These are phyloP conservation scores for Drosophila atripex DNA, from an alignment of 2,888 invertebrate species.

Conservation along the genomic window DNA sequence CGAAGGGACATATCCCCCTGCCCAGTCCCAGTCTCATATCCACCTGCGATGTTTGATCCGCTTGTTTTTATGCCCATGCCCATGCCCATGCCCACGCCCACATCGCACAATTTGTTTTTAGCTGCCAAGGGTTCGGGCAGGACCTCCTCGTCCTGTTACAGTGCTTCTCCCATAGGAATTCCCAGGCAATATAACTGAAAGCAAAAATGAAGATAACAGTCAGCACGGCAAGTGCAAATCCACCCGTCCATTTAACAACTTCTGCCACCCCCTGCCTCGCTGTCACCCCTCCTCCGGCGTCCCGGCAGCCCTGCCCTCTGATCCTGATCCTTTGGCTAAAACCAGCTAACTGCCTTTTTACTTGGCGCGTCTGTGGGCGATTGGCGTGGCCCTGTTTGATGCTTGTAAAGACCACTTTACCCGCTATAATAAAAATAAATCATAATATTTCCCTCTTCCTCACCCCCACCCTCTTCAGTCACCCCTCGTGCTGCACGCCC, in stretches of 20 bases:
- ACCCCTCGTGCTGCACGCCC: conserved; percentile 27
- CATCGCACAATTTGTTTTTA: conserved; percentile 67
- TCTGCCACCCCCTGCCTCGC: conserved; percentile 37
- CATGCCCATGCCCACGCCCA: conserved; percentile 32
- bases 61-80: conserved; percentile 68
- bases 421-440: conserved; percentile 83
- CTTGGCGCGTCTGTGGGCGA: conserved; percentile 60
- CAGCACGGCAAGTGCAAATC: conserved; percentile 82
- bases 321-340: conserved; percentile 45
- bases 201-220: conserved; percentile 81
- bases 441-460: conserved; percentile 79
- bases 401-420: conserved; percentile 83
- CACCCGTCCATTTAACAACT: conserved; percentile 83
- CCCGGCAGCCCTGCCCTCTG: conserved; percentile 4
- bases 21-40: conserved; percentile 5
- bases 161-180: conserved; percentile 79
- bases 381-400: conserved; percentile 68
- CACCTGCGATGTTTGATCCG: conserved; percentile 65
- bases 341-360: conserved; percentile 78
- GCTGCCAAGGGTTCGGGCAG: conserved; percentile 31
- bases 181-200: conserved; percentile 82
- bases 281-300: background rate
- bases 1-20: conserved; percentile 1
- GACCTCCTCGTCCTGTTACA: background rate
- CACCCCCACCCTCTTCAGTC: conserved; percentile 33